Percentiles rank a stretch among this genome's conserved stretches.
Conservation (phyloP, 1,140 invertebrate species). For the Drosophila pruinosa region DNA sequence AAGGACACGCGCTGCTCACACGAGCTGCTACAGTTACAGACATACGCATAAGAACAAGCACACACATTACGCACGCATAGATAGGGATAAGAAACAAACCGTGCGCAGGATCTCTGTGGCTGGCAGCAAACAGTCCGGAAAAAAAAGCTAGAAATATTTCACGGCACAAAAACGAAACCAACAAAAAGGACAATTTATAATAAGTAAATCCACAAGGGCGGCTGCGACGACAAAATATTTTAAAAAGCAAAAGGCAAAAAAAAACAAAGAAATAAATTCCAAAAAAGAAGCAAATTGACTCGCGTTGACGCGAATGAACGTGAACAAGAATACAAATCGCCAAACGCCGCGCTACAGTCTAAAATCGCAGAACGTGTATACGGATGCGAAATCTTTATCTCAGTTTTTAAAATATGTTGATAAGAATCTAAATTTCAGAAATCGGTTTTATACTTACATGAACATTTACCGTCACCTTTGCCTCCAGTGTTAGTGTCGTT, state of each 20-base stretch:
- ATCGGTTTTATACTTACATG: slow-evolving; percentile 42
- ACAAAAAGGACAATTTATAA: slow-evolving; percentile 47
- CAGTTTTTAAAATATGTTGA: too few species aligned
- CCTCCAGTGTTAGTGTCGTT: too few species aligned
- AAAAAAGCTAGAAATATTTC: slow-evolving; percentile 76
- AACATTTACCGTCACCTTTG: slow-evolving; percentile 22
- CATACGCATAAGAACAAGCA: not conserved
- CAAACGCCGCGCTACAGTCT: slow-evolving; percentile 1
- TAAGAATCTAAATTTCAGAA: too few species aligned
- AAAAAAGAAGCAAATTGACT: slow-evolving; percentile 30
- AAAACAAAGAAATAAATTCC: not conserved
- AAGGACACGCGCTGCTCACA: slow-evolving; percentile 45
- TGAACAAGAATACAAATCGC: slow-evolving; percentile 15
- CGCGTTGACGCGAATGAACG: slow-evolving; percentile 3
- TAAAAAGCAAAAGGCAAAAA: slow-evolving; percentile 12
- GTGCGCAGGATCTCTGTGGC: slow-evolving; percentile 73
- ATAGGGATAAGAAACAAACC: slow-evolving; percentile 59
- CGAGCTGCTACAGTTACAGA: not conserved
- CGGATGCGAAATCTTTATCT: slow-evolving; percentile 16
- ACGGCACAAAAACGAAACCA: slow-evolving; percentile 46
- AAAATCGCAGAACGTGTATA: slow-evolving; percentile 37
- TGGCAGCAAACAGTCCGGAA: slow-evolving; percentile 67
- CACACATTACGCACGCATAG: slow-evolving; percentile 4
- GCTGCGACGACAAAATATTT: slow-evolving; percentile 5
- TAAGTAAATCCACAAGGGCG: slow-evolving; percentile 43